phyloP scores from a whole-genome alignment of 53 echinoderm and acorn worm species.

The Temnopleurus reevesii region DNA sequence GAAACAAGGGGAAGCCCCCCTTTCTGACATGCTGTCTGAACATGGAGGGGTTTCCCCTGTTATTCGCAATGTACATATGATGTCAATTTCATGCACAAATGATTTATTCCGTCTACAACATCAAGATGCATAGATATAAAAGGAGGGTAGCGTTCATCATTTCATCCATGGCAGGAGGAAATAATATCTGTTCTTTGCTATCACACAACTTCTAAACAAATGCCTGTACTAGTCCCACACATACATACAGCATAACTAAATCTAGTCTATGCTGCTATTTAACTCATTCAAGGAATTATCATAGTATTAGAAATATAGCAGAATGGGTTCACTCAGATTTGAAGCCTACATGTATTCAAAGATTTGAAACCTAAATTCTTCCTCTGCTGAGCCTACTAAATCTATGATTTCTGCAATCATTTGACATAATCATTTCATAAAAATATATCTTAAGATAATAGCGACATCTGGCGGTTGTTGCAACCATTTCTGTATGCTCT shows the following conservation, averaged over 20 bases:
- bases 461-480: neutral
- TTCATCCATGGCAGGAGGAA: neutral
- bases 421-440: neutral
- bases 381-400: neutral
- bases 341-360: too few species aligned
- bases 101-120: conserved; percentile 8
- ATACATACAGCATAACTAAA: conserved; percentile 12
- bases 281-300: neutral
- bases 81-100: conserved; percentile 15
- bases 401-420: neutral
- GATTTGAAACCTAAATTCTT: neutral
- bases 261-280: neutral
- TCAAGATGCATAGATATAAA: conserved; percentile 35
- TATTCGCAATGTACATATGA: conserved; percentile 23
- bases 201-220: conserved; percentile 3
- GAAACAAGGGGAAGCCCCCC: neutral
- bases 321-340: conserved; percentile 21
- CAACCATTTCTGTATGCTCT: neutral
- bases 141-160: neutral
- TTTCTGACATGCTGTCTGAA: neutral
- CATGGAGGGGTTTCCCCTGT: neutral
- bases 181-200: neutral
- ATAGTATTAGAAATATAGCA: conserved; percentile 8
- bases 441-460: conserved; percentile 10
- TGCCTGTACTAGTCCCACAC: neutral